A percentile compares a stretch with the other conserved stretches of the same genome.
phyloP scores from a whole-genome alignment of 2,888 invertebrate genomes.

The Dryobotodes eremita region DNA sequence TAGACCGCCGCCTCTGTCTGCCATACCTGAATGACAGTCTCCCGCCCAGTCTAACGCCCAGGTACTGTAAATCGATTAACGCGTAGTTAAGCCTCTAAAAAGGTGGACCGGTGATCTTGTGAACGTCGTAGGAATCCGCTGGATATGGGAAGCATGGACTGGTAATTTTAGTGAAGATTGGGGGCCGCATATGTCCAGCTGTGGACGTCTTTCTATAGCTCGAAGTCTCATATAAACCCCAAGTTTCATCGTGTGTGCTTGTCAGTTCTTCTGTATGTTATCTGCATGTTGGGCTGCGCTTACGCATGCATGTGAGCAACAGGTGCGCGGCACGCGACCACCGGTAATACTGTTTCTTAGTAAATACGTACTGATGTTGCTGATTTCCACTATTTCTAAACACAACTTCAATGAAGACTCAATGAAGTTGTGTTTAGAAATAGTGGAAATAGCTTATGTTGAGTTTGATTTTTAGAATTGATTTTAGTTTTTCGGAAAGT shows the following conservation, averaged over 20 bases:
- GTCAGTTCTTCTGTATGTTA: constrained; percentile 57
- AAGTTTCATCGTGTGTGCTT: background rate
- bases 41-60: too few relatives aligned
- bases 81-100: too few relatives aligned
- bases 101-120: background rate
- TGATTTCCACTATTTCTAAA: constrained; percentile 18
- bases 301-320: constrained; percentile 45
- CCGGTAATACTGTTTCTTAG: constrained; percentile 22
- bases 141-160: too few relatives aligned
- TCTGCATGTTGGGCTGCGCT: constrained; percentile 38
- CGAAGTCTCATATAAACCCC: background rate
- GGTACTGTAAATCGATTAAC: background rate
- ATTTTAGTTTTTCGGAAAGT: too few relatives aligned
- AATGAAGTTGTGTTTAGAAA: constrained; percentile 15
- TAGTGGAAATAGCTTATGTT: background rate
- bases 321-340: constrained; percentile 58
- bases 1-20: background rate
- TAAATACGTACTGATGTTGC: constrained; percentile 16
- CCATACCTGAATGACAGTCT: background rate
- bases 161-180: too few relatives aligned
- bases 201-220: background rate
- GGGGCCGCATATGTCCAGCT: background rate
- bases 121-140: background rate
- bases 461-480: background rate
- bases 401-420: background rate